phyloP scores from a whole-genome alignment of 2,888 invertebrate genomes.

The Trissolcus japonicus region DNA sequence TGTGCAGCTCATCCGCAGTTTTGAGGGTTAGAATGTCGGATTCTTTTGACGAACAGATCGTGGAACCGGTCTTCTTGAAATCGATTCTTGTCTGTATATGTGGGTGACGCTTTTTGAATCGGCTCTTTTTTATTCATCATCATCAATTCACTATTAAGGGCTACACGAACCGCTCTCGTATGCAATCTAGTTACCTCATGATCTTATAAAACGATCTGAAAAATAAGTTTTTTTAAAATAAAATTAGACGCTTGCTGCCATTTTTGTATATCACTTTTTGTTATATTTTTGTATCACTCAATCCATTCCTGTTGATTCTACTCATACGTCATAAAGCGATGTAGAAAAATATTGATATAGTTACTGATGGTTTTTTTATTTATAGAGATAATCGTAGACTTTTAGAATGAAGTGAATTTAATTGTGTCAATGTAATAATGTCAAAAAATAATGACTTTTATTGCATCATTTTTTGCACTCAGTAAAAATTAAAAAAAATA shows the following conservation, averaged over 20 bases:
- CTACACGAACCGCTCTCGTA: conserved; percentile 2
- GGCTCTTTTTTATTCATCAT: conserved; percentile 46
- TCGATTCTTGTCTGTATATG: conserved; percentile 25
- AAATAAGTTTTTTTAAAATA: conserved; percentile 16
- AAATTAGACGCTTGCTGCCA: conserved; percentile 19
- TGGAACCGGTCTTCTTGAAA: conserved; percentile 62
- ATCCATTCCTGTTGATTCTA: not conserved
- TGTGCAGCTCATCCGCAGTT: conserved; percentile 62
- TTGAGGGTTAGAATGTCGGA: conserved; percentile 61
- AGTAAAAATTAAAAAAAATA: too few relatives aligned
- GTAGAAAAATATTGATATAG: not conserved
- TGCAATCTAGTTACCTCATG: conserved; percentile 19
- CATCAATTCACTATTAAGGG: conserved; percentile 40
- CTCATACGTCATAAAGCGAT: not conserved
- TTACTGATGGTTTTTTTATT: too few relatives aligned
- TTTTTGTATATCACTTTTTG: conserved; percentile 1
- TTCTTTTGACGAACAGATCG: conserved; percentile 55
- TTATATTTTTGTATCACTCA: too few relatives aligned
- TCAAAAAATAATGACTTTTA: too few relatives aligned
- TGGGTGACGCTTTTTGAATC: conserved; percentile 31
- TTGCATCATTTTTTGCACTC: too few relatives aligned
- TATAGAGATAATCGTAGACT: too few relatives aligned
- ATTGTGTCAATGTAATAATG: too few relatives aligned
- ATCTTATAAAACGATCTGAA: conserved; percentile 43
- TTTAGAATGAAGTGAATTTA: too few relatives aligned